A percentile compares a stretch with the other conserved stretches of the same genome.
These are phyloP conservation scores for Neogobius melanostomus DNA, from an alignment of 2,113 vertebrate species.

Conservation along the genomic window DNA sequence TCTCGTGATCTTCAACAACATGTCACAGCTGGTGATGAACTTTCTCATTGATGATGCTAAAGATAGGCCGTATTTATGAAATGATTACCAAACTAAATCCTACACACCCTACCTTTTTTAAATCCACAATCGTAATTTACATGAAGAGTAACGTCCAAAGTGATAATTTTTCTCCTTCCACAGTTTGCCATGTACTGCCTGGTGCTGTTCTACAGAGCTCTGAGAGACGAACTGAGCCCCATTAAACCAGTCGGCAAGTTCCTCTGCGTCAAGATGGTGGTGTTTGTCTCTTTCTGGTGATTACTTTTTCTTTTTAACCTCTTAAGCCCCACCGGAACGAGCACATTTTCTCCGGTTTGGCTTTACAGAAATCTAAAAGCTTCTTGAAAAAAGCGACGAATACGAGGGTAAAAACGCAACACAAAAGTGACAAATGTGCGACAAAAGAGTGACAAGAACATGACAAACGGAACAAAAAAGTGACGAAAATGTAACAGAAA, in stretches of 20 bases:
- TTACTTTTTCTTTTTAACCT: constrained; percentile 15
- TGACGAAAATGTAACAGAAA: too few relatives aligned
- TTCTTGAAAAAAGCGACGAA: too few relatives aligned
- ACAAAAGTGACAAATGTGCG: too few relatives aligned
- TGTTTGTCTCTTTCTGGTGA: constrained; percentile 99
- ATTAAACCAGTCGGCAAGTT: constrained; percentile 97
- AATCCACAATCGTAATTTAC: background rate
- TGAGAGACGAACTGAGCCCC: constrained; percentile 91
- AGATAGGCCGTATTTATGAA: background rate
- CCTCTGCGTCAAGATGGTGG: constrained; percentile 97
- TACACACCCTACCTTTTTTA: too few relatives aligned
- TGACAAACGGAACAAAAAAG: too few relatives aligned
- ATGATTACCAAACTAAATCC: background rate
- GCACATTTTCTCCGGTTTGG: too few relatives aligned
- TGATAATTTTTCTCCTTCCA: background rate
- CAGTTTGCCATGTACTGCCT: constrained; percentile 99
- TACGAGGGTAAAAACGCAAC: too few relatives aligned
- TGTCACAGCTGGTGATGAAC: constrained; percentile 88
- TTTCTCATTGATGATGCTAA: too few relatives aligned
- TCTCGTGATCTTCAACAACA: constrained; percentile 95
- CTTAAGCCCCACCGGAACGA: too few relatives aligned
- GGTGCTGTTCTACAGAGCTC: constrained; percentile 93
- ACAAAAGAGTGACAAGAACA: too few relatives aligned
- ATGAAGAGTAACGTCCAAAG: background rate
- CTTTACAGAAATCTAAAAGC: too few relatives aligned